Evolutionary conservation across 2,113 vertebrate genomes (phyloP).

Genomic region (Amazona guildingii): DNA sequence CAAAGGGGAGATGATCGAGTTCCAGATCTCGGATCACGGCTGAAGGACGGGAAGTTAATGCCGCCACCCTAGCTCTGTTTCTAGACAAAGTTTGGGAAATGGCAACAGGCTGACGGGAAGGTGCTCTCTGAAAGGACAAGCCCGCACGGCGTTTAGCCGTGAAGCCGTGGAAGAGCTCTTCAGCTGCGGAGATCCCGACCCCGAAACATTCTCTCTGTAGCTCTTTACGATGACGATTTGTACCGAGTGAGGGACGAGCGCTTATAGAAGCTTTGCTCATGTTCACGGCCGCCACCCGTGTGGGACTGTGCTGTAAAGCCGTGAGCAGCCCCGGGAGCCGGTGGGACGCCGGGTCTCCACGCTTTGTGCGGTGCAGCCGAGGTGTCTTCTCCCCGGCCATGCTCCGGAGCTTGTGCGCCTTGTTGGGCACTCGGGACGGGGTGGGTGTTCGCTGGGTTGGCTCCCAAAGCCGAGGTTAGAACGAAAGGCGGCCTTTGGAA

Average conservation of each 20-base stretch:
- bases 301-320: not conserved
- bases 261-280: not conserved
- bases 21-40: not conserved
- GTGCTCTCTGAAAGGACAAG: not conserved
- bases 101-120: not conserved
- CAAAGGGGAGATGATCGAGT: not conserved
- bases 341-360: not conserved
- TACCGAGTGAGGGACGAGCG: not conserved
- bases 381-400: not conserved
- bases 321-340: not conserved
- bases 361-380: not conserved
- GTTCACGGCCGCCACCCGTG: not conserved
- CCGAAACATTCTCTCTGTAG: not conserved
- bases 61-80: not conserved
- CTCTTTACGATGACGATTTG: not conserved
- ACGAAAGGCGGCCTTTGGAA: not conserved
- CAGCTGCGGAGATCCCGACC: not conserved
- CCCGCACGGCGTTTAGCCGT: not conserved
- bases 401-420: not conserved
- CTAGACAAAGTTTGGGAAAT: not conserved
- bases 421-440: not conserved
- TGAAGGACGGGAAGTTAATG: not conserved
- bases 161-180: not conserved
- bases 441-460: not conserved
- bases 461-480: slow-evolving; percentile 7